phyloP scores from a whole-genome alignment of 2,113 vertebrate genomes.

The Myrmophylax atrothorax region DNA sequence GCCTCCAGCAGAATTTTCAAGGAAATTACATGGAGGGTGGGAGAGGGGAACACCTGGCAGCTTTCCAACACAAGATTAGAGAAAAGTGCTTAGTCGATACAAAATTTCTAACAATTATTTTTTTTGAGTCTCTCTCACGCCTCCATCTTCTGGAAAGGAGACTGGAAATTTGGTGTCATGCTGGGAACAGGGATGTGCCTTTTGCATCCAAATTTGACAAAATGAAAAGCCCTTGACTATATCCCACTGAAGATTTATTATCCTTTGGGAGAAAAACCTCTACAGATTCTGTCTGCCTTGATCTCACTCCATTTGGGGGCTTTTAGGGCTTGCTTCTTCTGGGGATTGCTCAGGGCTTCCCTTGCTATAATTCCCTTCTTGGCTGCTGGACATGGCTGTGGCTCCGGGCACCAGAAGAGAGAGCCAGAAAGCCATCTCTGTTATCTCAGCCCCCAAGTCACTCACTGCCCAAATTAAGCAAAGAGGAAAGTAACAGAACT shows the following conservation, averaged over 20 bases:
- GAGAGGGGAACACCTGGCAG: neutral
- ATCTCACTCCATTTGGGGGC: neutral
- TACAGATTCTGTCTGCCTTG: neutral
- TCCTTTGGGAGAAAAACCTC: constrained; percentile 13
- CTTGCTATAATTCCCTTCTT: neutral
- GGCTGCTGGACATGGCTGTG: fast-evolving
- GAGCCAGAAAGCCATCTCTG: neutral
- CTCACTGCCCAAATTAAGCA: neutral
- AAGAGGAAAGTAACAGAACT: neutral
- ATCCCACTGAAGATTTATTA: constrained; percentile 31
- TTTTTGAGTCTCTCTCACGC: neutral
- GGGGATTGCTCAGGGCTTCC: neutral
- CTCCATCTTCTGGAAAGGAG: constrained; percentile 10
- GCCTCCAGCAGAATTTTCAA: constrained; percentile 25
- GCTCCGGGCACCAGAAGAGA: neutral
- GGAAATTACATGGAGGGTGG: constrained; percentile 9
- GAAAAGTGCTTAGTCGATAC: constrained; percentile 34
- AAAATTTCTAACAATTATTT: constrained; percentile 11
- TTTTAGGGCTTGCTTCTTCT: neutral
- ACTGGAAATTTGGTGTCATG: constrained; percentile 41
- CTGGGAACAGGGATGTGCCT: constrained; percentile 9
- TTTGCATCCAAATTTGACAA: neutral
- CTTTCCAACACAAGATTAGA: constrained; percentile 33
- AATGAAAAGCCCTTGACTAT: constrained; percentile 21
- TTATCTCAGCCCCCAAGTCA: neutral